Evolutionary conservation across 2,888 invertebrate species (phyloP).

Genomic region (Brachynemurus nebulosus): DNA sequence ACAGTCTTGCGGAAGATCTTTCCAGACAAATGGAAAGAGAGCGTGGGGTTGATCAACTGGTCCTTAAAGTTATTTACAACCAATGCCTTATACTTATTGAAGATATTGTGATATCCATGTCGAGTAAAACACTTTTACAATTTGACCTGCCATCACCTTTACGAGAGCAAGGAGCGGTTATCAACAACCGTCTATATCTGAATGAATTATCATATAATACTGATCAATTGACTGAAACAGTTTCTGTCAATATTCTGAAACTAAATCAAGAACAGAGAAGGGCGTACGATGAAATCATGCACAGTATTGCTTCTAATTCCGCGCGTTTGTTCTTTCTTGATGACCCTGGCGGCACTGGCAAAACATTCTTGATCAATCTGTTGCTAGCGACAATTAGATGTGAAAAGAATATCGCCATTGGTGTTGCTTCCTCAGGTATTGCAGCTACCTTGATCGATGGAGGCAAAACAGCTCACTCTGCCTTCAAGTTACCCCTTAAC

Average conservation of each 20-base stretch:
- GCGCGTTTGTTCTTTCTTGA: constrained; percentile 20
- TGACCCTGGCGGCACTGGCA: constrained; percentile 23
- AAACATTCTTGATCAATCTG: constrained; percentile 22
- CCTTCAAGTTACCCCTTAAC: constrained; percentile 17
- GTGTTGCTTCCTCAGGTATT: constrained; percentile 24
- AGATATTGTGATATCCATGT: constrained; percentile 14
- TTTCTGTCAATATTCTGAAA: constrained; percentile 13
- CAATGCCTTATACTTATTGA: constrained; percentile 14
- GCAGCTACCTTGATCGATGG: constrained; percentile 20
- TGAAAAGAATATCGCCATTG: constrained; percentile 17
- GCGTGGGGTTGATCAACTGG: background rate
- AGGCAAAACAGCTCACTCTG: constrained; percentile 21
- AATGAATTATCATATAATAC: constrained; percentile 14
- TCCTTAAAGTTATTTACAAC: constrained; percentile 13
- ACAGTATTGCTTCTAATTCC: constrained; percentile 7
- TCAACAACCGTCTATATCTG: constrained; percentile 9
- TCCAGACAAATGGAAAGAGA: constrained; percentile 5
- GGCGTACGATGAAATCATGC: constrained; percentile 8
- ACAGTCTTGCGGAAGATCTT: constrained; percentile 20
- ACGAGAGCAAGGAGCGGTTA: constrained; percentile 1
- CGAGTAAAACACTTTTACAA: constrained; percentile 13
- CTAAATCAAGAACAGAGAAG: constrained; percentile 16
- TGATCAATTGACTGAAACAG: constrained; percentile 11
- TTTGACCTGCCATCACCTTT: constrained; percentile 16
- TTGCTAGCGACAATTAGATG: constrained; percentile 18